Conservation (phyloP, 2,113 vertebrate genomes). For the Percopsis transmontana region DNA sequence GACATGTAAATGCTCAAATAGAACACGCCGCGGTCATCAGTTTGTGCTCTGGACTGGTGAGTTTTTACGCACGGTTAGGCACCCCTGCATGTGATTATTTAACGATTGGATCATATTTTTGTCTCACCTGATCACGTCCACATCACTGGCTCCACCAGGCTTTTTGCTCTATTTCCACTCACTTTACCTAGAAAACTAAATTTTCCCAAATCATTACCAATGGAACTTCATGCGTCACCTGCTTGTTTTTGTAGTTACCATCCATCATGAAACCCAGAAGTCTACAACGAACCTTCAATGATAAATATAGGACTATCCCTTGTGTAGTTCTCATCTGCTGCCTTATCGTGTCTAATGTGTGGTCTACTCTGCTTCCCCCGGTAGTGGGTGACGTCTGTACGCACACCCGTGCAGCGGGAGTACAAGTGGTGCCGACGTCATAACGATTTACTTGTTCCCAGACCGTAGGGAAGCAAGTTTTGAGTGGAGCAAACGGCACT, state of each 20-base stretch:
- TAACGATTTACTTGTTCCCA: conserved; percentile 34
- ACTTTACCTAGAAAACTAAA: not conserved
- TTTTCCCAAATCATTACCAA: conserved; percentile 13
- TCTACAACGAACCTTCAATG: not conserved
- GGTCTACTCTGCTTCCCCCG: conserved; percentile 26
- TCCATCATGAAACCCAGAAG: not conserved
- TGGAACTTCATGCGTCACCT: not conserved
- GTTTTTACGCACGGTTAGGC: conserved; percentile 66
- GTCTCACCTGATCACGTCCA: not conserved
- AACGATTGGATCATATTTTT: conserved; percentile 1
- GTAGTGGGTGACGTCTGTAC: conserved; percentile 66
- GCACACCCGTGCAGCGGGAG: conserved; percentile 53
- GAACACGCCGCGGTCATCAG: conserved; percentile 95
- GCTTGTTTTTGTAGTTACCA: not conserved
- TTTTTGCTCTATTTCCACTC: not conserved
- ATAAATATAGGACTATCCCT: not conserved
- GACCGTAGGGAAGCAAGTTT: conserved; percentile 33
- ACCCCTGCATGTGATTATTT: conserved; percentile 29
- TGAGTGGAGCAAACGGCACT: conserved; percentile 35
- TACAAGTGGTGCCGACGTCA: conserved; percentile 67
- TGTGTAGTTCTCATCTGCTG: not conserved
- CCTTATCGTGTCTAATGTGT: conserved; percentile 21
- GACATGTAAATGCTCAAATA: conserved; percentile 89
- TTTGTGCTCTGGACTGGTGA: conserved; percentile 97
- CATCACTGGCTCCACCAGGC: not conserved